Evolutionary conservation across 2,797 vertebrate species (phyloP), one percentile per base, ranked within the genome.

Genomic region (Chelidonichthys spinosus): DNA sequence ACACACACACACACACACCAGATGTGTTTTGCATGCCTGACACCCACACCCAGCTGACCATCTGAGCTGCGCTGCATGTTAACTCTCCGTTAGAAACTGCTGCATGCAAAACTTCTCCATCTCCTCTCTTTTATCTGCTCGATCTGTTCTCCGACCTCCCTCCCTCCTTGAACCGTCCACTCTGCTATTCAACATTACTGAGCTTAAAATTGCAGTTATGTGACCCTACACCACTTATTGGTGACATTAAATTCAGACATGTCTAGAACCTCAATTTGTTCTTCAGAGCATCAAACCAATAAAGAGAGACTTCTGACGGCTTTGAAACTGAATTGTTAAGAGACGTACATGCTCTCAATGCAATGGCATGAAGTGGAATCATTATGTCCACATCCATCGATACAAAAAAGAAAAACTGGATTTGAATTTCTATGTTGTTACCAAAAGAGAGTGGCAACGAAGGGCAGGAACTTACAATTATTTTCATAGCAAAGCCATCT

Each of bases 61-160:
- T 40, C 63, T 52, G 33, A 56, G 14, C 47, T 32, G 9, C 67
- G 63, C 65, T 70, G 18, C 76, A 55, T 78, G 81, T 82, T 60
- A 36, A 14, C 43, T 35, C 36, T 59, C 52, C 11, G 25, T 69
- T 33, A 36, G 42, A 58, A 52, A 18, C 50, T 1, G 43, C 60
- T 47, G 50, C 50, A 49, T 36, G 58, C 17, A 2, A 18, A 8
- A 11, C 35, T n/a, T 46, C 18, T 17, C 49, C 15, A 4, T 67
- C 17, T 5, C 32, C 39, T 59, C 50, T 63, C 8, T 47, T 13
- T 11, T 4, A 37, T 44, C 49, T 11, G 5, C 11, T 54, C 60
- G 2, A 10, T 42, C 70, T 42, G 33, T 33, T 43, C 33, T 18
- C 35, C 1, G 2, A 25, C 25, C 25, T 25, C 25, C 25, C 25